Conservation (phyloP, 2,888 invertebrate species). For the Caenorhabditis sp. region DNA sequence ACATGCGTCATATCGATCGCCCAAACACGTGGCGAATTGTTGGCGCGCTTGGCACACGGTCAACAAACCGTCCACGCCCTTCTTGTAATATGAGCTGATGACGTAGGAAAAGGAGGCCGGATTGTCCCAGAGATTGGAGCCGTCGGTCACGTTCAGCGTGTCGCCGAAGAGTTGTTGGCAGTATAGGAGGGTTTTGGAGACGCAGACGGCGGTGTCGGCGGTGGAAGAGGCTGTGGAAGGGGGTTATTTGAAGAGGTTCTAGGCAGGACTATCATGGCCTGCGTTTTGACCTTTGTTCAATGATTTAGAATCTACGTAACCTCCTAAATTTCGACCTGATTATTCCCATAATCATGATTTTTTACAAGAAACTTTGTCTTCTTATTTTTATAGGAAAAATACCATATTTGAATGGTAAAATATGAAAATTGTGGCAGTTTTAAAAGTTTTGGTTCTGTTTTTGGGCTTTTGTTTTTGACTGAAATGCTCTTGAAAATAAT, state of each 20-base stretch:
- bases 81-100: conserved; percentile 9
- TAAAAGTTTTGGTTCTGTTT: no score
- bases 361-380: no score
- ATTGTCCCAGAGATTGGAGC: conserved; percentile 33
- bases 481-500: no score
- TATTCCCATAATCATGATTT: no score
- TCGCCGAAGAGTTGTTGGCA: conserved; percentile 38
- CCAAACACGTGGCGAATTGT: conserved; percentile 40
- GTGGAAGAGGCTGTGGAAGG: neutral
- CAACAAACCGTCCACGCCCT: conserved; percentile 36
- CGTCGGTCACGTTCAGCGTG: conserved; percentile 29
- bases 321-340: no score
- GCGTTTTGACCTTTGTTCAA: no score
- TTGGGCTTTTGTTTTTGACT: no score
- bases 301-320: no score
- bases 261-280: no score
- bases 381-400: no score
- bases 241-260: neutral
- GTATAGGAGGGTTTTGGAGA: conserved; percentile 15
- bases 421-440: no score
- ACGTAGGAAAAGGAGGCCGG: conserved; percentile 23
- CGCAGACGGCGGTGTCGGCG: conserved; percentile 2
- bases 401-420: no score
- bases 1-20: conserved; percentile 40
- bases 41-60: conserved; percentile 41